Percentiles rank a stretch among this genome's conserved stretches.
Conservation (phyloP, 1,140 invertebrate species). For the Dysdera silvatica region DNA sequence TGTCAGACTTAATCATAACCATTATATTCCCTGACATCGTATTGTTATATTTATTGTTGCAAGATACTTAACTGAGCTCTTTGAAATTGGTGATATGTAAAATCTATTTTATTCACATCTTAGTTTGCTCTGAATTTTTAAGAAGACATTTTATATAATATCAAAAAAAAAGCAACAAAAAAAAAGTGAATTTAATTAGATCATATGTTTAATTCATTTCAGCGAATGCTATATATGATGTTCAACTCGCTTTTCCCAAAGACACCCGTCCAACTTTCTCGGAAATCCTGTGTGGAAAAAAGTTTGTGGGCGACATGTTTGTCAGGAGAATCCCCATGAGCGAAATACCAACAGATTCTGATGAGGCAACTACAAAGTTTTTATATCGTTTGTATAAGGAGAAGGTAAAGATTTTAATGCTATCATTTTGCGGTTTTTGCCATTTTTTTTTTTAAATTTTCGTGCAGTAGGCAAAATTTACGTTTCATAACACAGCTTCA, state of each 20-base stretch:
- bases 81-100: too few species aligned
- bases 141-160: too few species aligned
- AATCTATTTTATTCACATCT: too few species aligned
- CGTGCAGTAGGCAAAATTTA: not conserved
- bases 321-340: slow-evolving; percentile 72
- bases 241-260: slow-evolving; percentile 33
- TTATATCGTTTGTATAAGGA: slow-evolving; percentile 67
- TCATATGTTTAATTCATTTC: too few species aligned
- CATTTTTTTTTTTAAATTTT: not conserved
- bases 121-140: too few species aligned
- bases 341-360: slow-evolving; percentile 63
- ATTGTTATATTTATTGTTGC: too few species aligned
- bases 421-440: slow-evolving; percentile 15
- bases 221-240: slow-evolving; percentile 32
- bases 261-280: slow-evolving; percentile 59
- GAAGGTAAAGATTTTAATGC: too few species aligned
- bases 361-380: slow-evolving; percentile 69
- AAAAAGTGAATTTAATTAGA: too few species aligned
- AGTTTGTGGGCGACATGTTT: slow-evolving; percentile 64
- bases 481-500: not conserved
- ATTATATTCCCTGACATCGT: too few species aligned
- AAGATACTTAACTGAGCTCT: too few species aligned
- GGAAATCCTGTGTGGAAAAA: slow-evolving; percentile 69
- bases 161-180: too few species aligned
- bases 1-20: too few species aligned